These are phyloP conservation scores for Romanogobio albipinnatus DNA, from an alignment of 2,113 vertebrate species.

Conservation along the genomic window DNA sequence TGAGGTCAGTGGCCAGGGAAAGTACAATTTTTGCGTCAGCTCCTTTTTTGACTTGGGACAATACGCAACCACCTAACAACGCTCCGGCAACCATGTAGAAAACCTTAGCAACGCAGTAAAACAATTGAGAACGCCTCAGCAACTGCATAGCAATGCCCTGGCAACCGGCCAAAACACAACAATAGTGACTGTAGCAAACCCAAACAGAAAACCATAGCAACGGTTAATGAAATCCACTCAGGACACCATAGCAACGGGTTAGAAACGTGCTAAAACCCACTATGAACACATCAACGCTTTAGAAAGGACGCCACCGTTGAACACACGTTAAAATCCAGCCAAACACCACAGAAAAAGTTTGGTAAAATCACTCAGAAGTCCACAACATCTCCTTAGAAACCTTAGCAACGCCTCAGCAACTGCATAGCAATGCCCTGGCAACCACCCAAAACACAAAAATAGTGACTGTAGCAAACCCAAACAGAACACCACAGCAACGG, in stretches of 20 bases:
- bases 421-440: conserved; percentile 36
- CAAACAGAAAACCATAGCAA: not conserved
- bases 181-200: not conserved
- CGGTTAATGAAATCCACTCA: not conserved
- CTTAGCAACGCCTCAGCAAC: not conserved
- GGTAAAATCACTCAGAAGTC: too few relatives aligned
- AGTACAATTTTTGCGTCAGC: not conserved
- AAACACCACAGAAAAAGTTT: not conserved
- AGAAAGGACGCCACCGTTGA: not conserved
- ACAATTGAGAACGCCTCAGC: not conserved
- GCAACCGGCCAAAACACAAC: conserved; percentile 31
- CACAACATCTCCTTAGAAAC: too few relatives aligned
- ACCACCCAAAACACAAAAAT: conserved; percentile 20
- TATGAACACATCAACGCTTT: not conserved
- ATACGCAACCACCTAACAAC: not conserved
- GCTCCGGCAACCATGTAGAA: not conserved
- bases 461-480: not conserved
- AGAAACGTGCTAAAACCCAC: not conserved
- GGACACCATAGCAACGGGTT: not conserved
- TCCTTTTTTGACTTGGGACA: not conserved
- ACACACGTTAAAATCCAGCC: not conserved
- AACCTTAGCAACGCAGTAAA: not conserved
- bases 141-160: conserved; percentile 26
- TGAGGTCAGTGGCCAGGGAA: not conserved
- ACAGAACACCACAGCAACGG: not conserved